Percentiles rank a stretch among this genome's conserved stretches.
phyloP scores from a whole-genome alignment of 2,797 vertebrate genomes.

The Delichon dasypus region DNA sequence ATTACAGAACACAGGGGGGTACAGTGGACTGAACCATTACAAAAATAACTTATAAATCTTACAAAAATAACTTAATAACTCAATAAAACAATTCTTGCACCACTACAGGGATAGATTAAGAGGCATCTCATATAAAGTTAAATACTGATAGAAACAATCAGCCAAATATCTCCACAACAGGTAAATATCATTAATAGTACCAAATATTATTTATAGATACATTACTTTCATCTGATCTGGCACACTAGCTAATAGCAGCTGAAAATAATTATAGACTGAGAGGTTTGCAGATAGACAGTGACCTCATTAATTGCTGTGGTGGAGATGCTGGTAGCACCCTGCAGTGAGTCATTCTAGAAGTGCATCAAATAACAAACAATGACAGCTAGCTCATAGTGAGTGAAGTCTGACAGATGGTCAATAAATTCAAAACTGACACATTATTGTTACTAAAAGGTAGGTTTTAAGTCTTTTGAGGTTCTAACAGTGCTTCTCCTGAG shows the following conservation, averaged over 20 bases:
- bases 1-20: too few relatives aligned
- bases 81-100: too few relatives aligned
- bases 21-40: too few relatives aligned
- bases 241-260: background rate
- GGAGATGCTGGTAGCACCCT: conserved; percentile 66
- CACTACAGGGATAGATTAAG: background rate
- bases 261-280: conserved; percentile 57
- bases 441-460: conserved; percentile 68
- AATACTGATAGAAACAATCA: background rate
- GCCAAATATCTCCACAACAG: background rate
- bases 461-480: conserved; percentile 53
- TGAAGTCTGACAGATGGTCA: conserved; percentile 77
- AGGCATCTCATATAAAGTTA: background rate
- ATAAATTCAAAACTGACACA: conserved; percentile 70
- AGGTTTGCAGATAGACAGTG: conserved; percentile 56
- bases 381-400: conserved; percentile 69
- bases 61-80: too few relatives aligned
- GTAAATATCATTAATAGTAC: background rate
- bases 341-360: conserved; percentile 69
- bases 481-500: background rate
- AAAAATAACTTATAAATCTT: too few relatives aligned
- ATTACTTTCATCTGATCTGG: background rate
- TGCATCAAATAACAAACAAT: conserved; percentile 74
- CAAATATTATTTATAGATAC: background rate
- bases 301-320: conserved; percentile 74